A percentile compares a stretch with the other conserved stretches of the same genome.
Evolutionary conservation across 2,888 invertebrate species (phyloP).

Genomic region (Morpho helenor): DNA sequence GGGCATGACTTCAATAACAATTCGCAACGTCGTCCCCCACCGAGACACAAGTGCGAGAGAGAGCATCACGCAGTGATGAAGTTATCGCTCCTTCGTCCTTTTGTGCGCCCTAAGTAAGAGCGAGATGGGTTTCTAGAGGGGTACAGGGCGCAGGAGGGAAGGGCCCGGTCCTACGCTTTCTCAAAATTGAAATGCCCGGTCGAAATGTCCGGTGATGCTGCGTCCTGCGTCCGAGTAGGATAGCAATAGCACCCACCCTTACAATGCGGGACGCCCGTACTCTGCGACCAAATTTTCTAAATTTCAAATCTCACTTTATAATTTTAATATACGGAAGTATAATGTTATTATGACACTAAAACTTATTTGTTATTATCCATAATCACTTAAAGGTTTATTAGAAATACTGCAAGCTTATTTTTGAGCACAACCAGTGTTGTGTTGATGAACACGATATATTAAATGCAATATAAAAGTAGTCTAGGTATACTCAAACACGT

Average conservation of each 20-base stretch:
- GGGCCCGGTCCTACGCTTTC: conserved; percentile 76
- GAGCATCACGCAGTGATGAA: conserved; percentile 73
- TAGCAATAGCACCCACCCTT: conserved; percentile 77
- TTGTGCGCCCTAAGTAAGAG: conserved; percentile 76
- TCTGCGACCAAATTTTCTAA: conserved; percentile 71
- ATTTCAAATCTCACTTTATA: conserved; percentile 61
- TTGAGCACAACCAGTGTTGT: not conserved
- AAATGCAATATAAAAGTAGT: conserved; percentile 10
- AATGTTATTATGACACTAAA: not conserved
- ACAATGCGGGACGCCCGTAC: conserved; percentile 74
- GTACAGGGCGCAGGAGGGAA: conserved; percentile 49
- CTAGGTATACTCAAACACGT: conserved; percentile 8
- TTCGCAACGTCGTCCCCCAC: conserved; percentile 80
- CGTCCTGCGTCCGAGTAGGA: conserved; percentile 79
- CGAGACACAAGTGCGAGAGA: conserved; percentile 72
- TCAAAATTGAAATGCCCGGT: conserved; percentile 81
- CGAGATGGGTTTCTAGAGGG: conserved; percentile 56
- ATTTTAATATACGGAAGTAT: conserved; percentile 25
- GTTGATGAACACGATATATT: conserved; percentile 3
- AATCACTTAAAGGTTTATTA: too few relatives aligned
- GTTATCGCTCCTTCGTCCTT: conserved; percentile 81
- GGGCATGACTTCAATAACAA: conserved; percentile 80
- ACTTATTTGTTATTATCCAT: not conserved
- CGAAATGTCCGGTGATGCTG: conserved; percentile 80
- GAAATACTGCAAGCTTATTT: too few relatives aligned